Conservation (phyloP, 1,140 invertebrate species). For the Drosophila quadrilineata region DNA sequence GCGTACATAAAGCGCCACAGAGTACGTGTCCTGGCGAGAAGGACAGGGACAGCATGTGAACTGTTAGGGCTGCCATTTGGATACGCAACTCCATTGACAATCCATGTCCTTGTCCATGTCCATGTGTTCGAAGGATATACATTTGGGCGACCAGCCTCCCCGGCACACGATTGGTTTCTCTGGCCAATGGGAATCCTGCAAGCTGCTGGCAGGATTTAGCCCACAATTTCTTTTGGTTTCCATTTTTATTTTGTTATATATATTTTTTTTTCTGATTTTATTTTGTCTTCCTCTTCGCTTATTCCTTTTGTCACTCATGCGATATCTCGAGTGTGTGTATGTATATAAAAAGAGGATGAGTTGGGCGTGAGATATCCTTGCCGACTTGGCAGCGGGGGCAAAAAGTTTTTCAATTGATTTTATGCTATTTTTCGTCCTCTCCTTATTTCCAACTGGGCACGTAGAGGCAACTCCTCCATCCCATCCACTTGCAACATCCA, state of each 20-base stretch:
- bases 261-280: no score
- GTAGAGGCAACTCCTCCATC: slow-evolving; percentile 35
- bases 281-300: no score
- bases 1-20: slow-evolving; percentile 15
- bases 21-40: neutral
- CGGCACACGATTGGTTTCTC: neutral
- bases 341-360: slow-evolving; percentile 18
- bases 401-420: slow-evolving; percentile 76
- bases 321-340: slow-evolving; percentile 45
- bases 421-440: slow-evolving; percentile 61
- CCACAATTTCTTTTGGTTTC: slow-evolving; percentile 49
- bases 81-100: slow-evolving; percentile 72
- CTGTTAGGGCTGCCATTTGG: slow-evolving; percentile 49
- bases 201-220: slow-evolving; percentile 69
- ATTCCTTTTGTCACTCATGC: slow-evolving; percentile 75
- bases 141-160: slow-evolving; percentile 29
- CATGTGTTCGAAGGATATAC: slow-evolving; percentile 59
- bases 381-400: slow-evolving; percentile 11
- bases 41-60: neutral
- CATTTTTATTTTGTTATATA: neutral
- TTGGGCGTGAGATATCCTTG: slow-evolving; percentile 56
- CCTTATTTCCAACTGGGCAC: slow-evolving; percentile 54
- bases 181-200: slow-evolving; percentile 63
- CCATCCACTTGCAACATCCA: neutral
- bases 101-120: slow-evolving; percentile 39